Percentiles rank a stretch among this genome's conserved stretches.
Evolutionary conservation across 2,797 vertebrate genomes (phyloP).

Genomic region (Microhierax caerulescens): DNA sequence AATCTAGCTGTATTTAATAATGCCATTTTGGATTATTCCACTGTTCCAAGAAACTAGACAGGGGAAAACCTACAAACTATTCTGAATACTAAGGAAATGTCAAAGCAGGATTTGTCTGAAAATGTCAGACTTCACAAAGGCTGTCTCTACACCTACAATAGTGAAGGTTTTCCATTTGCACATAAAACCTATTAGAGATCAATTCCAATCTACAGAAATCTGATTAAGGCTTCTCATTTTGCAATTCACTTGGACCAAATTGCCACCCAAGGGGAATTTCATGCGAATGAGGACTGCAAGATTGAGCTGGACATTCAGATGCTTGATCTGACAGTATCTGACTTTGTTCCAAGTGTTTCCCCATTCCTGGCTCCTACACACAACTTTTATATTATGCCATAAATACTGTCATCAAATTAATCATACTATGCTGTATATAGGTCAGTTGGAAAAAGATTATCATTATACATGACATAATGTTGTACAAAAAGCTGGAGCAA

Average conservation of each 20-base stretch:
- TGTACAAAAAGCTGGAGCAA: neutral
- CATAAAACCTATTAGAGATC: neutral
- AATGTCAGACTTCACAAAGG: constrained; percentile 4
- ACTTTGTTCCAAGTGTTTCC: constrained; percentile 22
- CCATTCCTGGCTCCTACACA: constrained; percentile 6
- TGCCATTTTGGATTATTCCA: neutral
- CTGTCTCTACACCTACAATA: neutral
- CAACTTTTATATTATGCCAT: constrained; percentile 18
- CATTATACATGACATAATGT: neutral
- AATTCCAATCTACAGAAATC: constrained; percentile 10
- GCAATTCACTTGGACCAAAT: neutral
- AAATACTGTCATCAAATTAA: constrained; percentile 35
- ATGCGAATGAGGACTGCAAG: neutral
- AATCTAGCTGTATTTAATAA: neutral
- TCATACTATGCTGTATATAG: neutral
- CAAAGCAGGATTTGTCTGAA: neutral
- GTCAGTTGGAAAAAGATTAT: constrained; percentile 29
- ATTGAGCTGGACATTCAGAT: constrained; percentile 2
- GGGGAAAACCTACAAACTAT: neutral
- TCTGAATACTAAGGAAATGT: neutral
- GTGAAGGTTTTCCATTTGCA: neutral
- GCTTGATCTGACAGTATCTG: neutral
- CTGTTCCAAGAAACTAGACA: neutral
- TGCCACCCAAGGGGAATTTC: neutral
- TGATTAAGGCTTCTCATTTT: constrained; percentile 3